Conservation (phyloP, 1,140 invertebrate genomes). For the Pogonomyrmex californicus region DNA sequence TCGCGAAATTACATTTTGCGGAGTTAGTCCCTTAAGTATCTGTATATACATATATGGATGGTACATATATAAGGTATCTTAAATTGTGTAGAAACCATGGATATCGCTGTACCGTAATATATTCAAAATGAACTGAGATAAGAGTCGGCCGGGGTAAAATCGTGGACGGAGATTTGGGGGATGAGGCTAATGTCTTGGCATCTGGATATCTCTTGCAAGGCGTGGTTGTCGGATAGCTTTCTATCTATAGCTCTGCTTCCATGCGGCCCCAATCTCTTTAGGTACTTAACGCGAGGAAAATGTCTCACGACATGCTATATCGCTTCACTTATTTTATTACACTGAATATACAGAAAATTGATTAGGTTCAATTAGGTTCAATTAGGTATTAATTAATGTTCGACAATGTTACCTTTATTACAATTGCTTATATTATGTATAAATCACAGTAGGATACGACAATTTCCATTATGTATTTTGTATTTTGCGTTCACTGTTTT, state of each 20-base stretch:
- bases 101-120: slow-evolving; percentile 38
- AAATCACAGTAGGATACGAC: too few relatives aligned
- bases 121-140: slow-evolving; percentile 52
- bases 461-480: background rate
- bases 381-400: background rate
- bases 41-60: background rate
- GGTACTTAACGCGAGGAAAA: slow-evolving; percentile 37
- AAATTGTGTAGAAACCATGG: slow-evolving; percentile 44
- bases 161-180: slow-evolving; percentile 36
- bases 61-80: background rate
- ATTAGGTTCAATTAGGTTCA: slow-evolving; percentile 9
- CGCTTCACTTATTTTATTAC: slow-evolving; percentile 27
- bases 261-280: slow-evolving; percentile 42
- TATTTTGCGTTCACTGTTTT: background rate
- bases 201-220: slow-evolving; percentile 68
- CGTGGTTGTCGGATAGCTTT: slow-evolving; percentile 65
- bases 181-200: slow-evolving; percentile 56
- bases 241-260: slow-evolving; percentile 56
- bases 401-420: background rate
- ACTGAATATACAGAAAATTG: background rate
- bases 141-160: slow-evolving; percentile 53
- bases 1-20: slow-evolving; percentile 40
- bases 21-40: slow-evolving; percentile 15
- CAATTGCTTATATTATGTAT: background rate
- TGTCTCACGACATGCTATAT: slow-evolving; percentile 32